Evolutionary conservation across 2,888 invertebrate species (phyloP).

Genomic region (Anthrax anthrax): DNA sequence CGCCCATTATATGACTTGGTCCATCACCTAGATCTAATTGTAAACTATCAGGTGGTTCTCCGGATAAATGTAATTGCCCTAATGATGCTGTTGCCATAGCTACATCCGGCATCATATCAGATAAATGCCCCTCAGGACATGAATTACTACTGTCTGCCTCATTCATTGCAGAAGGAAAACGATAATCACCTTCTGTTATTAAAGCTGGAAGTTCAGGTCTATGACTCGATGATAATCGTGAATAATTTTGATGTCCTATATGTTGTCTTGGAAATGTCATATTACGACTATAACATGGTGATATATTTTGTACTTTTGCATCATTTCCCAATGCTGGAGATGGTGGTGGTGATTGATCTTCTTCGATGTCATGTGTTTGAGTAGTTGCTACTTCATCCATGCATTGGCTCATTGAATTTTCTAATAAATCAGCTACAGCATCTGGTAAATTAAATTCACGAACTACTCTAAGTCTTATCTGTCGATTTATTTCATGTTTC

Average conservation of each 20-base stretch:
- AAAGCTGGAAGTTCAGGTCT: slow-evolving; percentile 49
- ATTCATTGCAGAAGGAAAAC: slow-evolving; percentile 22
- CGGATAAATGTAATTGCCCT: slow-evolving; percentile 25
- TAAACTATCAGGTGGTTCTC: slow-evolving; percentile 37
- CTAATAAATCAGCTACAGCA: slow-evolving; percentile 63
- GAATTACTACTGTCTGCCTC: slow-evolving; percentile 31
- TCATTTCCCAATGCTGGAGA: slow-evolving; percentile 31
- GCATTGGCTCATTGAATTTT: slow-evolving; percentile 34
- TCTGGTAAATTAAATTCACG: slow-evolving; percentile 91
- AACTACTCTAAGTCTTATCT: slow-evolving; percentile 76
- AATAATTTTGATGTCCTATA: slow-evolving; percentile 11
- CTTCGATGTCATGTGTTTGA: slow-evolving; percentile 26
- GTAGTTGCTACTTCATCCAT: slow-evolving; percentile 22
- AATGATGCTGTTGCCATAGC: slow-evolving; percentile 76
- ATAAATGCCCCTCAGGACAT: slow-evolving; percentile 53
- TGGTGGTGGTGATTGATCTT: slow-evolving; percentile 31
- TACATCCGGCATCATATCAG: slow-evolving; percentile 82
- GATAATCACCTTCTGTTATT: slow-evolving; percentile 46
- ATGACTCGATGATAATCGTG: slow-evolving; percentile 29
- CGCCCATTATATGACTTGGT: slow-evolving; percentile 44
- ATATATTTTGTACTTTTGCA: slow-evolving; percentile 25
- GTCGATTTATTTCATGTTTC: slow-evolving; percentile 58
- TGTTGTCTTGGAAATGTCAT: slow-evolving; percentile 46
- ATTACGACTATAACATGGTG: slow-evolving; percentile 43
- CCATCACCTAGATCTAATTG: slow-evolving; percentile 76